Evolutionary conservation across 1,140 invertebrate species (phyloP).

Genomic region (Myzus persicae): DNA sequence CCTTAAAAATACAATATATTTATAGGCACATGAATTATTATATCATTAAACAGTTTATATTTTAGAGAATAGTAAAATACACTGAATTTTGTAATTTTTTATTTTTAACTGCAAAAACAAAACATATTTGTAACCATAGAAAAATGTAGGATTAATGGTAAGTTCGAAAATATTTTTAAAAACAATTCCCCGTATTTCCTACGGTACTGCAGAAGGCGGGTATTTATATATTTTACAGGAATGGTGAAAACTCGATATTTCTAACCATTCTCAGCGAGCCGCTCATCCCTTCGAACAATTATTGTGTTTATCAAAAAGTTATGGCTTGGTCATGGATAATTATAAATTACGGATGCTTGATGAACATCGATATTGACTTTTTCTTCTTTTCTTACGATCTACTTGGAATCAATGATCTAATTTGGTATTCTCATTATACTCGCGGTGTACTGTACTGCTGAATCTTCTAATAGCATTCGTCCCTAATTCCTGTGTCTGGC

Average conservation of each 20-base stretch:
- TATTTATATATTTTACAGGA: not conserved
- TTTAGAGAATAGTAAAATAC: not conserved
- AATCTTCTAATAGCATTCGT: too few species aligned
- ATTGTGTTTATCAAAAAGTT: not conserved
- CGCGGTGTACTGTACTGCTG: too few species aligned
- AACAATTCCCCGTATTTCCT: too few species aligned
- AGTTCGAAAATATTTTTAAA: not conserved
- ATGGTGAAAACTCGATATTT: not conserved
- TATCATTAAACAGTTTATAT: not conserved
- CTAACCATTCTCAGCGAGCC: not conserved
- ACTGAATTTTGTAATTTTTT: not conserved
- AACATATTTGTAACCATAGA: not conserved
- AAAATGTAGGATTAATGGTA: not conserved
- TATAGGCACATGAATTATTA: not conserved
- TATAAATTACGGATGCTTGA: not conserved
- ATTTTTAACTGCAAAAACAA: not conserved
- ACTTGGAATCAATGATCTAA: not conserved
- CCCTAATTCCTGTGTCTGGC: not conserved
- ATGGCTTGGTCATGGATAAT: not conserved
- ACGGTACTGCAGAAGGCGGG: not conserved
- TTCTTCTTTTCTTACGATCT: not conserved
- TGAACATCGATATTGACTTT: not conserved
- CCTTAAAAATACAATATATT: not conserved
- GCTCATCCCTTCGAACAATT: not conserved
- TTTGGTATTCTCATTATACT: not conserved